Base-by-base conservation (phyloP, 1,140 invertebrate genomes). In the Drosophila erecta region DNA sequence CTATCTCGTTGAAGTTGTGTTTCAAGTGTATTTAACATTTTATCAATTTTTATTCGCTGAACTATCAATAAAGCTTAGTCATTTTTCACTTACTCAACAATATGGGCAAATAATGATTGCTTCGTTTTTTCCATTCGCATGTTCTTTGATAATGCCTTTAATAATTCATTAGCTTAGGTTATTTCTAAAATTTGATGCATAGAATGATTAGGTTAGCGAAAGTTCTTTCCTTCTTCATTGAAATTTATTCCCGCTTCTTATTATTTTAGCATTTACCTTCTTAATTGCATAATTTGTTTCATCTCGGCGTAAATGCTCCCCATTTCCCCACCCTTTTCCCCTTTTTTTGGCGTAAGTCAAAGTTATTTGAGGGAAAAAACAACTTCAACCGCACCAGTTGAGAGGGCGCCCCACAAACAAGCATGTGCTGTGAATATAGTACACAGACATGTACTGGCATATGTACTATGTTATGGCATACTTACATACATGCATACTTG, bases 261-360 rank as follows among this genome's bases (percentile, higher is more conserved):
- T 70, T 57, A 50, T 61, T 54, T 73, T 61, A 35, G 47, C 14
- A 43, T 62, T 74, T 4, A n/a, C 43, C 57, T 62, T 62, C 49
- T 74, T 55, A 62, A 67, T 74, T 73, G 57, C 69, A 73, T 73
- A 74, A 74, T 74, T 74, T 73, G 43, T 72, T 72, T 61, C 35
- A 60, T 35, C 20, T 72, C 30, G 1, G 56, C 41, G 46, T 40
- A 47, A 30, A 33, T 30, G 14, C 46, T 37, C 49, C 69, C 62
- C 66, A 53, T 41, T 50, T 20, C 37, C 30, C 15, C n/a, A n/a
- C 38, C 24, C 24, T 24, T 24, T 24, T 4, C 0, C 24, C 24
- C 4, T 30, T 30, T 75, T 50, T 51, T 41, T 57, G 41, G 51
- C 37, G 44, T 50, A 51, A 55, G 64, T 51, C 58, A 59, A 49